Evolutionary conservation across 1,140 invertebrate genomes (phyloP).

Genomic region (Heliconius himera): DNA sequence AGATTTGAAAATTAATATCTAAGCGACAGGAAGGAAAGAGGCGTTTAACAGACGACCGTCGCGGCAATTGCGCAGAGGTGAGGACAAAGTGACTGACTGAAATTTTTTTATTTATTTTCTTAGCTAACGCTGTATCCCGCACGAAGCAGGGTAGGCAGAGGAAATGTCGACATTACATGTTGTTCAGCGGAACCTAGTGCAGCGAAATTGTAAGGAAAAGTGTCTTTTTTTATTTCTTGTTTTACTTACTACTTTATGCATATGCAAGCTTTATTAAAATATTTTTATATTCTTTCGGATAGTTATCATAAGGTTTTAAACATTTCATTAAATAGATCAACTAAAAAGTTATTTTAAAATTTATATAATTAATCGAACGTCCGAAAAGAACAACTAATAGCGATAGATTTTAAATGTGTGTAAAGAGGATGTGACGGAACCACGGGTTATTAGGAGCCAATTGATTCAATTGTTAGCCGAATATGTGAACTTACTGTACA

Average conservation of each 20-base stretch:
- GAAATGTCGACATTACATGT: too few species aligned
- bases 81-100: conserved; percentile 13
- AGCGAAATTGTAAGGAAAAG: too few species aligned
- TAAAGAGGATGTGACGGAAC: conserved; percentile 25
- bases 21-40: conserved; percentile 8
- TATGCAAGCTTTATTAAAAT: too few species aligned
- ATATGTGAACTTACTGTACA: not conserved
- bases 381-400: not conserved
- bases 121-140: not conserved
- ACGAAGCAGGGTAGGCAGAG: not conserved
- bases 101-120: not conserved
- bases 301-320: too few species aligned
- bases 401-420: not conserved
- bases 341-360: too few species aligned
- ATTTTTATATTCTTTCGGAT: too few species aligned
- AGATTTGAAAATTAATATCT: not conserved
- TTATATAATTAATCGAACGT: too few species aligned
- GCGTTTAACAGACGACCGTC: conserved; percentile 19
- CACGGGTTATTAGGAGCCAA: conserved; percentile 17
- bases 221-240: too few species aligned
- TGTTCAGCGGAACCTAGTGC: too few species aligned
- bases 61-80: conserved; percentile 22
- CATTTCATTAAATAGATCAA: too few species aligned
- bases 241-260: too few species aligned
- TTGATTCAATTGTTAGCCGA: conserved; percentile 22